These are phyloP conservation scores for Chloropsis hardwickii DNA, from an alignment of 2,113 vertebrate species.

Conservation along the genomic window DNA sequence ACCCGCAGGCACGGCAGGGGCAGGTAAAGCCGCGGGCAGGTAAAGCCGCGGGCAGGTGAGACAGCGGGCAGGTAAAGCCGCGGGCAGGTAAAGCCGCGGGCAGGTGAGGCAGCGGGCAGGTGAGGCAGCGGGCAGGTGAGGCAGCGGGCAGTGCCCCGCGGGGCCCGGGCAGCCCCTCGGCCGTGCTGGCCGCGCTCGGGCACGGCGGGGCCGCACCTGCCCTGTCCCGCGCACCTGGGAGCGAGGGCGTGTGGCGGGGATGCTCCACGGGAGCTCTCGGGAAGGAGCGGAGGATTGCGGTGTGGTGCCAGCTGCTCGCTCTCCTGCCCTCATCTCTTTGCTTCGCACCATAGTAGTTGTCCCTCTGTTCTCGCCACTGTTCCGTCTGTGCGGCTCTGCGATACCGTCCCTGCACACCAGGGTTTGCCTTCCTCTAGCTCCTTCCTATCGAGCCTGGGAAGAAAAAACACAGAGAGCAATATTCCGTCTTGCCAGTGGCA, in stretches of 20 bases:
- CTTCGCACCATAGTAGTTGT: rapidly evolving
- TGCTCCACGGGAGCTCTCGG: neutral
- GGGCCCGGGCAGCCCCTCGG: neutral
- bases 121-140: too few species aligned
- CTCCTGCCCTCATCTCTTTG: neutral
- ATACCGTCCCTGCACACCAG: rapidly evolving
- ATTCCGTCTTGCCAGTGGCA: neutral
- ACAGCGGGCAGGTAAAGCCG: neutral
- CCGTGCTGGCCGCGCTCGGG: neutral
- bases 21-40: neutral
- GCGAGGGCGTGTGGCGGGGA: neutral
- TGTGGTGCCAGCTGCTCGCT: neutral
- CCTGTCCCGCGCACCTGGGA: neutral
- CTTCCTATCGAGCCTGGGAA: neutral
- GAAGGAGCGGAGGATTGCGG: neutral
- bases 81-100: too few species aligned
- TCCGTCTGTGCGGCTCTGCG: rapidly evolving
- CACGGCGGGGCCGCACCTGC: neutral
- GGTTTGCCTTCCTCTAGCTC: neutral
- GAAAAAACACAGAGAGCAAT: neutral
- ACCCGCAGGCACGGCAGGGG: too few species aligned
- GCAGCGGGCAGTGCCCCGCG: neutral
- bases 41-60: neutral
- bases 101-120: neutral
- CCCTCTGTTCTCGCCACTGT: rapidly evolving